These are phyloP conservation scores for Melanotaenia nigrans DNA, from an alignment of 2,797 vertebrate genomes.

Conservation along the genomic window DNA sequence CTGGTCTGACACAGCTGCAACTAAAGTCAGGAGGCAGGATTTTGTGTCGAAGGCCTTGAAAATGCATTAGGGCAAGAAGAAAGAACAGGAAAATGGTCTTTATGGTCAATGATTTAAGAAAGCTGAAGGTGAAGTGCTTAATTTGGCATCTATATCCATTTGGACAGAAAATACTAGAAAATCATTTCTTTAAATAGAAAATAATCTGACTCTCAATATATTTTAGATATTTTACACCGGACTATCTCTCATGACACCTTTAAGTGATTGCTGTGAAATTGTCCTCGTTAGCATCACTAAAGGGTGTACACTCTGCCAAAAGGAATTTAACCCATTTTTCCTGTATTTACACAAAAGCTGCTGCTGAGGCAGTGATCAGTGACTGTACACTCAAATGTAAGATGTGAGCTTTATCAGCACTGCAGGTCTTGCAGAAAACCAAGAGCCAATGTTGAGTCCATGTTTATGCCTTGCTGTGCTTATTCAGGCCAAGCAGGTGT, in stretches of 20 bases:
- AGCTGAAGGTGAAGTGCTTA: conserved; percentile 15
- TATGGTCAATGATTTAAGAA: conserved; percentile 34
- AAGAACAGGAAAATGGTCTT: conserved; percentile 28
- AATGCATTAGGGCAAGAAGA: conserved; percentile 45
- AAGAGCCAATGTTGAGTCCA: conserved; percentile 17
- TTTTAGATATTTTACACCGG: conserved; percentile 14
- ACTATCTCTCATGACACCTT: conserved; percentile 3
- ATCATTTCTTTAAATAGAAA: conserved; percentile 1
- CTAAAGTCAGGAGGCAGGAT: conserved; percentile 56
- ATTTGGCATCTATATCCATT: conserved; percentile 19
- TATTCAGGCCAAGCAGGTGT: conserved; percentile 63
- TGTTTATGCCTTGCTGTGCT: conserved; percentile 42
- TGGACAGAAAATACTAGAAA: conserved; percentile 12
- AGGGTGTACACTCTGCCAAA: background rate
- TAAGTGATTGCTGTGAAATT: background rate
- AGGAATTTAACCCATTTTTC: background rate
- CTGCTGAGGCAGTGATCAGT: background rate
- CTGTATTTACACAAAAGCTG: background rate
- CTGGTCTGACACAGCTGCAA: conserved; percentile 84
- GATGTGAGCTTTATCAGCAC: conserved; percentile 6
- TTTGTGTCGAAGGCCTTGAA: conserved; percentile 39
- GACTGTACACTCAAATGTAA: background rate
- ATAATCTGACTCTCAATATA: background rate
- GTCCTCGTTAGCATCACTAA: background rate
- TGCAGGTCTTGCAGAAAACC: conserved; percentile 31